A percentile compares a stretch with the other conserved stretches of the same genome.
phyloP scores from a whole-genome alignment of 2,113 vertebrate genomes.

The Mus spicilegus region DNA sequence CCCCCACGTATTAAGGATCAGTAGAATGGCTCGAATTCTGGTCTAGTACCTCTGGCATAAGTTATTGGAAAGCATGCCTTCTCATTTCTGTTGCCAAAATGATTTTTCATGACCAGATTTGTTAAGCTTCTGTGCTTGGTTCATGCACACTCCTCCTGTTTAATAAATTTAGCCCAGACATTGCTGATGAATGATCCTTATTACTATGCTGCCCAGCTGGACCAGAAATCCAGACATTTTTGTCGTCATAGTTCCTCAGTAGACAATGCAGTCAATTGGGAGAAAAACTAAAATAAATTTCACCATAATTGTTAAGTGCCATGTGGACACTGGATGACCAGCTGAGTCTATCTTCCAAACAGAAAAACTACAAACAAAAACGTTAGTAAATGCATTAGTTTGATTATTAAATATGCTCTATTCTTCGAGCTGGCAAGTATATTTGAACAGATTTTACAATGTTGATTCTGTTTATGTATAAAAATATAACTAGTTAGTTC shows the following conservation, averaged over 20 bases:
- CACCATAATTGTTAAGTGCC: constrained; percentile 18
- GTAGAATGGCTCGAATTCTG: background rate
- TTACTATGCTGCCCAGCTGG: background rate
- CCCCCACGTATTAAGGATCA: constrained; percentile 10
- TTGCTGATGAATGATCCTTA: constrained; percentile 41
- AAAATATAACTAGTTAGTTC: constrained; percentile 34
- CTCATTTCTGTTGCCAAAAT: constrained; percentile 51
- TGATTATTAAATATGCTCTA: constrained; percentile 20
- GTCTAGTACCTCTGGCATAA: constrained; percentile 16
- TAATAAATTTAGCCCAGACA: constrained; percentile 35
- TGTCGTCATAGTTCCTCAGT: constrained; percentile 39
- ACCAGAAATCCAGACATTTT: constrained; percentile 49
- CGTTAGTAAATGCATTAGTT: background rate
- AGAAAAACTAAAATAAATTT: constrained; percentile 24
- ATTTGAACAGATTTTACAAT: constrained; percentile 15
- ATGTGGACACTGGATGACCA: background rate
- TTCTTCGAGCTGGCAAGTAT: background rate
- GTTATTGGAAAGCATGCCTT: constrained; percentile 24
- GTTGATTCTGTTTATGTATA: background rate
- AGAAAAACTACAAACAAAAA: constrained; percentile 53
- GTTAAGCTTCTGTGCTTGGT: constrained; percentile 37
- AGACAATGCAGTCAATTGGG: constrained; percentile 11
- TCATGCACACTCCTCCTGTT: constrained; percentile 31
- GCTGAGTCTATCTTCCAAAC: background rate
- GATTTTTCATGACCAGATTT: constrained; percentile 50